These are phyloP conservation scores for Augiades crinisus DNA, from an alignment of 2,888 invertebrate species.

Conservation along the genomic window DNA sequence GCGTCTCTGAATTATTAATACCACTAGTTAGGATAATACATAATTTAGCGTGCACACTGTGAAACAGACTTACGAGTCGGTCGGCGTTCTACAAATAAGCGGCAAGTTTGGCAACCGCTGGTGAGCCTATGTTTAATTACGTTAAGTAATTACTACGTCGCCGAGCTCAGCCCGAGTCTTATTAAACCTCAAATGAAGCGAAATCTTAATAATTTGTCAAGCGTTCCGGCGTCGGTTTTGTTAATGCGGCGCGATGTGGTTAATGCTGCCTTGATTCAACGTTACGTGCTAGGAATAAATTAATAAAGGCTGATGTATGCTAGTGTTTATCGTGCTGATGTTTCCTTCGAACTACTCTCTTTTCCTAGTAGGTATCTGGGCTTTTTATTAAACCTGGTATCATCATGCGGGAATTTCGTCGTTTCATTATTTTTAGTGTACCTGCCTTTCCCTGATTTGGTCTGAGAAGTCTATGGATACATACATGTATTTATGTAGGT, in stretches of 20 bases:
- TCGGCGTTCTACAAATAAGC: conserved; percentile 1
- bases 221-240: conserved; percentile 1
- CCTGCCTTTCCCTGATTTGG: too few relatives aligned
- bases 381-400: too few relatives aligned
- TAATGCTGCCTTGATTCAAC: background rate
- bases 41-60: background rate
- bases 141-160: conserved; percentile 15
- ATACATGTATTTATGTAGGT: too few relatives aligned
- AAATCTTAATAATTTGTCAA: conserved; percentile 21
- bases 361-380: too few relatives aligned
- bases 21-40: conserved; percentile 5
- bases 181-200: conserved; percentile 7
- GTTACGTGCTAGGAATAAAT: background rate
- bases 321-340: too few relatives aligned
- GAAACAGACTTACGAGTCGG: background rate
- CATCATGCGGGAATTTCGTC: too few relatives aligned
- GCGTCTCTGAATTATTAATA: conserved; percentile 2
- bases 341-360: too few relatives aligned
- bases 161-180: conserved; percentile 8
- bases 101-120: conserved; percentile 14
- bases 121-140: conserved; percentile 14
- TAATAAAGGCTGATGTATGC: background rate
- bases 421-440: too few relatives aligned
- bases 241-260: conserved; percentile 5
- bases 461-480: too few relatives aligned